Evolutionary conservation across 2,113 vertebrate genomes (phyloP), one percentile per base, ranked within the genome.

Genomic region (Pollimyrus isidori): DNA sequence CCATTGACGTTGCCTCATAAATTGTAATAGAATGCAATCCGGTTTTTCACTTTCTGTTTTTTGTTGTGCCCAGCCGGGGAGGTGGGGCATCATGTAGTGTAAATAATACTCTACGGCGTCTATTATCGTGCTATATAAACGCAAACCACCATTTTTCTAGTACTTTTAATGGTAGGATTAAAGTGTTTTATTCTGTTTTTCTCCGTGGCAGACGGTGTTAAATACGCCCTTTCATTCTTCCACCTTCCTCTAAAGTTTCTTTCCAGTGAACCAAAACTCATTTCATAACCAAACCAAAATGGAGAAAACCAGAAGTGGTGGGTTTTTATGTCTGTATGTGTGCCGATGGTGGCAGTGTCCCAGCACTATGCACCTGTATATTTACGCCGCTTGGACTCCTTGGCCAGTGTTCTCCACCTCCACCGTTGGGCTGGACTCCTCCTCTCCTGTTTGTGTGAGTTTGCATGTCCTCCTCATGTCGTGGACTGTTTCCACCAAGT

Each of bases 191-290:
- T 52, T 86, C 45, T 30, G 42, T 42, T 3, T 30, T 26, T 15
- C 62, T 30, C 87, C 21, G 21, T 62, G 80, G 58, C 19, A 89
- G 49, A 62, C 84, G 58, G 7, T 42, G 56, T 82, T 9, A 45
- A 88, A n/a, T 53, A 4, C 83, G 17, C 13, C 90, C 90, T 90
- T 83, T 65, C 94, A 95, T 96, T 95, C 94, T 94, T 69, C 3
- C 87, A 89, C 91, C 93, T 93, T 91, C 82, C 90, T 90, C 91
- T 88, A 94, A 95, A 94, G 91, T 93, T 92, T 85, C 92, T 94
- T 94, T 94, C 92, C 93, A 91, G 80, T 84, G 76, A 93, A 93
- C 91, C 92, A 93, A 94, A 95, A 95, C 95, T 92, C 86, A 95
- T 95, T 95, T 94, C 88, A 90, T 92, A 90, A 91, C 93, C 94